These are phyloP conservation scores for Sminthurides aquaticus DNA, from an alignment of 2,888 invertebrate genomes.

Conservation along the genomic window DNA sequence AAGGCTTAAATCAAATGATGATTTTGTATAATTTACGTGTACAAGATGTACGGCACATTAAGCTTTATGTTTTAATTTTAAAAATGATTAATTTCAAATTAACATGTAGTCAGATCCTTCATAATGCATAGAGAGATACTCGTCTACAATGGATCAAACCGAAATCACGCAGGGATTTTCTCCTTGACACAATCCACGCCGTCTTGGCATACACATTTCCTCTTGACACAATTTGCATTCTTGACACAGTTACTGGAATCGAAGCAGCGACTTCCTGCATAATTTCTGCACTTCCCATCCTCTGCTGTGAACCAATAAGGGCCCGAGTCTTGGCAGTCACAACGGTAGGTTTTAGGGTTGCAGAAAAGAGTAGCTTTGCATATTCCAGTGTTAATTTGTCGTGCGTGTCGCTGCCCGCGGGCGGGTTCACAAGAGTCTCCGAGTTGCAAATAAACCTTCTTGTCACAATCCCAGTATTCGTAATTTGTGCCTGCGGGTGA, in stretches of 20 bases:
- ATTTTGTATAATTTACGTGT: no score
- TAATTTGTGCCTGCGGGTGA: slow-evolving; percentile 14
- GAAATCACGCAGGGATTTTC: background rate
- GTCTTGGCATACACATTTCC: background rate
- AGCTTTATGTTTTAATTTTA: no score
- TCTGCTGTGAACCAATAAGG: slow-evolving; percentile 12
- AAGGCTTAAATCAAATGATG: no score
- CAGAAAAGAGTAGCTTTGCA: slow-evolving; percentile 15
- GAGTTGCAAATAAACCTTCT: slow-evolving; percentile 10
- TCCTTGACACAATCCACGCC: background rate
- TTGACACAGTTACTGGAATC: slow-evolving; percentile 3
- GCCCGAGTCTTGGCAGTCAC: slow-evolving; percentile 17
- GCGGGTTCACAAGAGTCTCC: slow-evolving; percentile 7
- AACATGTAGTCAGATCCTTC: no score
- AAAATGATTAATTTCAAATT: no score
- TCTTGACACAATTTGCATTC: slow-evolving; percentile 1
- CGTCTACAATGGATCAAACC: no score
- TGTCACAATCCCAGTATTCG: slow-evolving; percentile 10
- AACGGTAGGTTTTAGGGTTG: slow-evolving; percentile 8
- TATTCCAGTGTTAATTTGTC: background rate
- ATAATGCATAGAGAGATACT: no score
- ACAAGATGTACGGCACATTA: no score
- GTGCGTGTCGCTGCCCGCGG: background rate
- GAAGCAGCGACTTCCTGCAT: slow-evolving; percentile 9
- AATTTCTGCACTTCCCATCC: slow-evolving; percentile 10